Evolutionary conservation across 2,888 invertebrate species (phyloP).

Genomic region (Ceramica pisi): DNA sequence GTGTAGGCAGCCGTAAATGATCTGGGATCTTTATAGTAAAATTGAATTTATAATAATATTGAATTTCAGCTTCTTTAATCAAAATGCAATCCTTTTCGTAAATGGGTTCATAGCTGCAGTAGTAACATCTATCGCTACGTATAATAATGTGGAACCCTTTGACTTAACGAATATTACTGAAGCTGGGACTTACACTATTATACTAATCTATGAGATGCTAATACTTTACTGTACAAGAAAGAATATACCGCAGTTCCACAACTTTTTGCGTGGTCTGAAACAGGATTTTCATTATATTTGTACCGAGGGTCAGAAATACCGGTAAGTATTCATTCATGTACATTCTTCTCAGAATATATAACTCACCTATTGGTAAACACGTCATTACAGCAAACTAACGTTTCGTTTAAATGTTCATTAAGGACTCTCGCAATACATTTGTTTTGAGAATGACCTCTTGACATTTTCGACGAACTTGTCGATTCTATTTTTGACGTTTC

Average conservation of each 20-base stretch:
- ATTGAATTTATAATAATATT: no score
- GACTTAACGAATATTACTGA: conserved; percentile 75
- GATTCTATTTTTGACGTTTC: no score
- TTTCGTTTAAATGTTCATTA: no score
- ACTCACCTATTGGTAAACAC: no score
- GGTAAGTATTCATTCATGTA: conserved; percentile 29
- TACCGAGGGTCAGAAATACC: conserved; percentile 51
- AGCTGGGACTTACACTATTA: conserved; percentile 72
- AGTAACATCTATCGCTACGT: conserved; percentile 44
- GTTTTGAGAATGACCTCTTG: no score
- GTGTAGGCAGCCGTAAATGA: no score
- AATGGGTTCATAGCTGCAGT: conserved; percentile 7
- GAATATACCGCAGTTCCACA: conserved; percentile 71
- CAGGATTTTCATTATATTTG: conserved; percentile 78
- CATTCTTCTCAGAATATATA: neutral
- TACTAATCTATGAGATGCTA: conserved; percentile 73
- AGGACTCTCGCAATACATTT: neutral
- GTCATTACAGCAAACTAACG: no score
- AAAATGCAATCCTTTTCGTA: conserved; percentile 53
- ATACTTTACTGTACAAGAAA: conserved; percentile 70
- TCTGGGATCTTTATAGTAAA: no score
- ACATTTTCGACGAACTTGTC: no score
- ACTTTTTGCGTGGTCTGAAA: conserved; percentile 70
- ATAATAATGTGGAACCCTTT: conserved; percentile 65
- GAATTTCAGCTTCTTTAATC: conserved; percentile 54